Base-by-base conservation (phyloP, 2,888 invertebrate genomes). In the Monopis laevigella region DNA sequence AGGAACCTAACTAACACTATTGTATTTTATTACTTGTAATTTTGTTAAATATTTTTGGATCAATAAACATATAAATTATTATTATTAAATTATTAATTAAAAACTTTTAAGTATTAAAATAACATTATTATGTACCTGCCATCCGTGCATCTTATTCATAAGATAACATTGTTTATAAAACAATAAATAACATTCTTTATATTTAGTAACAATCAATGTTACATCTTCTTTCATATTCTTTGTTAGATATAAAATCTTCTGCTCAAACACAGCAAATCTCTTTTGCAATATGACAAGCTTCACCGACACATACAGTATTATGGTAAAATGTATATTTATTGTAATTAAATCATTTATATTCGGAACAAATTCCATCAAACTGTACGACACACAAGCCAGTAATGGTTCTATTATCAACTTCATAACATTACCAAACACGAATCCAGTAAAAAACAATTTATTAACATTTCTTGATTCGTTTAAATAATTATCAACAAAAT, bases 161-260 rank as follows among this genome's bases (percentile, higher is more conserved):
- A 36, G 11, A 36, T 8, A 19, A 11, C 36, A 36, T 36, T 36
- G 36, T 12, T 36, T 36, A 12, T 36, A 2, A 36, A 19, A 36
- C 10, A 36, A 11, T 8, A 36, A 10, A 12, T 36, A 36, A 21
- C 36, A 36, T 11, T 19, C 11, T 12, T 36, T 36, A 17, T 16
- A 32, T n/a, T 32, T 32, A n/a, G 8, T 10, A 16, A 32, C 17
- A 21, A 21, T 21, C 11, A n/a, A 13, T 7, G 14, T 32, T 7
- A 2, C 14, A 8, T 32, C 17, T 3, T 17, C 32, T 11, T 12
- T 11, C 6, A 32, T 17, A 8, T 32, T 2, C 29, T 11, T 29
- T 2, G 32, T 32, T 2, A 32, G 10, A 2, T 7, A 8, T 7
- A 32, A 17, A 2, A 32, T 32, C 16, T 13, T 14, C 2, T 13